Conservation (phyloP, 2,113 vertebrate genomes). For the Ctenodactylus gundi region DNA sequence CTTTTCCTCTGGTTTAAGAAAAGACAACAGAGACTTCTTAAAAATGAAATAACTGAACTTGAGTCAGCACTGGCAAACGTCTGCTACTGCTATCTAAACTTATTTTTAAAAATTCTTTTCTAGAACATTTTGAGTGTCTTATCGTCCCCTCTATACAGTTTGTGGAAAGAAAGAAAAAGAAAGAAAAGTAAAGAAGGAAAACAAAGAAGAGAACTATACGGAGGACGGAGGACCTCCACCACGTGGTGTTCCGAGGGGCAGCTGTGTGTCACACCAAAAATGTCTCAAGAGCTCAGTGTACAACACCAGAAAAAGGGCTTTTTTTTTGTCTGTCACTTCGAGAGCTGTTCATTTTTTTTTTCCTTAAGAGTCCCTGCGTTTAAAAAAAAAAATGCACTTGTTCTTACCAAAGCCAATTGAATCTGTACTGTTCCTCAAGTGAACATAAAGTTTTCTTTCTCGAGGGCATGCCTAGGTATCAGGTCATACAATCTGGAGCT, state of each 20-base stretch:
- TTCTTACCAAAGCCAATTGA: conserved; percentile 69
- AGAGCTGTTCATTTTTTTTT: conserved; percentile 71
- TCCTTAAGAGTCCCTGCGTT: not conserved
- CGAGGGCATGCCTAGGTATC: conserved; percentile 81
- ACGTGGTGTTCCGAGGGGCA: conserved; percentile 17
- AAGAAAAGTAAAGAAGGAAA: not conserved
- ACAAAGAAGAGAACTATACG: not conserved
- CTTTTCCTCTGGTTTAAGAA: conserved; percentile 70
- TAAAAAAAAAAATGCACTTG: conserved; percentile 68
- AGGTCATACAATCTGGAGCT: conserved; percentile 83
- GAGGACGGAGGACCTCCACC: not conserved
- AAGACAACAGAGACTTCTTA: conserved; percentile 63
- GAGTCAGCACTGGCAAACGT: conserved; percentile 73
- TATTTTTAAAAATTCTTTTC: not conserved
- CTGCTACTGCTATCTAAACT: conserved; percentile 70
- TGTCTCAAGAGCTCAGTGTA: not conserved
- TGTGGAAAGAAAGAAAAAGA: not conserved
- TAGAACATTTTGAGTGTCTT: conserved; percentile 12
- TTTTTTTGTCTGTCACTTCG: conserved; percentile 72
- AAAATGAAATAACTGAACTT: conserved; percentile 61
- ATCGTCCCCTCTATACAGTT: not conserved
- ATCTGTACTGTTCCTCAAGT: conserved; percentile 71
- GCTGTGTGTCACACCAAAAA: conserved; percentile 40
- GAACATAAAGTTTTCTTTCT: conserved; percentile 84
- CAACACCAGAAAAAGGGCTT: conserved; percentile 40